Conservation (phyloP, 2,797 vertebrate species). For the Selene dorsalis region DNA sequence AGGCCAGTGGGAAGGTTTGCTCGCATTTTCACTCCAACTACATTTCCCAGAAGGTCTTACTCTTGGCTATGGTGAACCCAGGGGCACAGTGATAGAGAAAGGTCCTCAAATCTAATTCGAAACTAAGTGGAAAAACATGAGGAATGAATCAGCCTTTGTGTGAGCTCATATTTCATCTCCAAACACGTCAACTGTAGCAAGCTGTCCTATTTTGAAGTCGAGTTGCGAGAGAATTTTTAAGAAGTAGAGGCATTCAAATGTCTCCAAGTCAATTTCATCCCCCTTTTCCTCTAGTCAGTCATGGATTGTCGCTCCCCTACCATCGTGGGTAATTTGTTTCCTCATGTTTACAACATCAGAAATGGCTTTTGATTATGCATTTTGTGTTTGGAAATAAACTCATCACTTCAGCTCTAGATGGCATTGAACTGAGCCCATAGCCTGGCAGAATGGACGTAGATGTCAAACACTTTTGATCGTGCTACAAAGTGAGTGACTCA, state of each 20-base stretch:
- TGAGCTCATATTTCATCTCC: conserved; percentile 70
- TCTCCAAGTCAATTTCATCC: conserved; percentile 75
- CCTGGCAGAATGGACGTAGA: conserved; percentile 43
- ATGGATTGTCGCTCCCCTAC: conserved; percentile 72
- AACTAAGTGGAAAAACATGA: conserved; percentile 70
- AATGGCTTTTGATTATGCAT: conserved; percentile 76
- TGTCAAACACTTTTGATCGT: conserved; percentile 57
- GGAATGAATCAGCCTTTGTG: conserved; percentile 71
- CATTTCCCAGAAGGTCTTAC: conserved; percentile 77
- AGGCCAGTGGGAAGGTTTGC: conserved; percentile 72
- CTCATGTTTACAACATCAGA: conserved; percentile 80
- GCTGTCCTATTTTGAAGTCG: conserved; percentile 69
- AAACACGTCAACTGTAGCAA: conserved; percentile 63
- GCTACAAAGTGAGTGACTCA: conserved; percentile 53
- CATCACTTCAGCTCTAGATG: conserved; percentile 64
- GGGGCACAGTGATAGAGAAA: conserved; percentile 66
- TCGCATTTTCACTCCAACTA: conserved; percentile 75
- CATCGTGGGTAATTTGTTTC: conserved; percentile 77
- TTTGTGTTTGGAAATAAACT: conserved; percentile 76
- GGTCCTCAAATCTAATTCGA: conserved; percentile 72
- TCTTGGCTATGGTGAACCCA: conserved; percentile 63
- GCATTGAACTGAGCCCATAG: conserved; percentile 56
- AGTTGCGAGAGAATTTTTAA: conserved; percentile 69
- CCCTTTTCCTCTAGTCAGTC: conserved; percentile 73
- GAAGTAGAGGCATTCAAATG: conserved; percentile 72